Conservation (phyloP, 2,888 invertebrate genomes). For the Meta bourneti region DNA sequence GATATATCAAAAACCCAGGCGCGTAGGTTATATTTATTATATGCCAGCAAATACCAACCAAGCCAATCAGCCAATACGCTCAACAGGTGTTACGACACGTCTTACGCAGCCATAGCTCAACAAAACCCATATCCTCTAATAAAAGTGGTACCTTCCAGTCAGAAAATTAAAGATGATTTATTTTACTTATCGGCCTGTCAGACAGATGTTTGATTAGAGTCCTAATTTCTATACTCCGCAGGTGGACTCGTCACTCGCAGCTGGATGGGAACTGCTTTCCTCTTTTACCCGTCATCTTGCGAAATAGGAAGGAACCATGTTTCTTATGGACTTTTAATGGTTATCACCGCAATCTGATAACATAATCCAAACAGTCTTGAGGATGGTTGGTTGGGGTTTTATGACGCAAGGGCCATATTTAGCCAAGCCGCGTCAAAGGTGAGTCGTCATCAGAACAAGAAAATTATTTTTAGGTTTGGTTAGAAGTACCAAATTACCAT, state of each 20-base stretch:
- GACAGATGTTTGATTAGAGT: constrained; percentile 36
- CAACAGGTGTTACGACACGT: no score
- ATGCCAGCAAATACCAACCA: no score
- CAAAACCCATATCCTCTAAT: neutral
- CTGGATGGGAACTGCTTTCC: neutral
- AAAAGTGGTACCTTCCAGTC: neutral
- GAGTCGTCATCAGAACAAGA: no score
- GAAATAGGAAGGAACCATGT: neutral
- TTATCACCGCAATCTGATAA: neutral
- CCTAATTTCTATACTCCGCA: constrained; percentile 13
- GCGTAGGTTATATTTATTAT: no score
- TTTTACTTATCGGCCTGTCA: neutral
- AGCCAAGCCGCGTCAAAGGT: no score
- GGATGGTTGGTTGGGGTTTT: no score
- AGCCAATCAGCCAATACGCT: no score
- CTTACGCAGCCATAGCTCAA: neutral
- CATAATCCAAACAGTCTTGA: neutral
- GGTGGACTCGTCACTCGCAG: constrained; percentile 11
- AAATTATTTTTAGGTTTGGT: no score
- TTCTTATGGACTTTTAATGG: constrained; percentile 6
- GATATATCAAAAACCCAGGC: no score
- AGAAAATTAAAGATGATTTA: constrained; percentile 28
- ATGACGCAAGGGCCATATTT: no score
- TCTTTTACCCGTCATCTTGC: neutral
- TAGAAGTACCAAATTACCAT: no score